These are phyloP conservation scores for Sebastes vulpes DNA, from an alignment of 2,797 vertebrate genomes.

Conservation along the genomic window DNA sequence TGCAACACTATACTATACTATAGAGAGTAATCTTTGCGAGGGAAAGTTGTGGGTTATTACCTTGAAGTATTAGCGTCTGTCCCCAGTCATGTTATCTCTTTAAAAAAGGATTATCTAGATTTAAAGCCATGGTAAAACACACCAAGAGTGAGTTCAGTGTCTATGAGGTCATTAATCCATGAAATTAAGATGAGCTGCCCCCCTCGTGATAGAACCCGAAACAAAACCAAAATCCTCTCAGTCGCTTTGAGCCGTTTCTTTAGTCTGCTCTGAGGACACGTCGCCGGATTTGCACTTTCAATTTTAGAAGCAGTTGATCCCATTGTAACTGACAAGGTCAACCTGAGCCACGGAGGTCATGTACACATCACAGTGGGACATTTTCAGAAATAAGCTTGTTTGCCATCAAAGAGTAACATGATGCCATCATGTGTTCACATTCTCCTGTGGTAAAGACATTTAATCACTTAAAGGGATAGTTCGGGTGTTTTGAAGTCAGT, in stretches of 20 bases:
- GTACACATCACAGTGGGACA: neutral
- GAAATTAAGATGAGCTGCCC: slow-evolving; percentile 49
- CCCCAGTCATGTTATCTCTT: neutral
- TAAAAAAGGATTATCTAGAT: slow-evolving; percentile 46
- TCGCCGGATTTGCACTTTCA: slow-evolving; percentile 23
- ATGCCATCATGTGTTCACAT: neutral
- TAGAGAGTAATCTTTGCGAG: neutral
- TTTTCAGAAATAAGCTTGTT: neutral
- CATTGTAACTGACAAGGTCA: slow-evolving; percentile 19
- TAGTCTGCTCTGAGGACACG: slow-evolving; percentile 22
- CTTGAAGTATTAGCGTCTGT: neutral
- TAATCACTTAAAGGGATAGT: neutral
- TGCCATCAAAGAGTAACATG: neutral
- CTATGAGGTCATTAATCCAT: slow-evolving; percentile 37
- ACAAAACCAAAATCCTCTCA: slow-evolving; percentile 48
- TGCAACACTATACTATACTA: neutral
- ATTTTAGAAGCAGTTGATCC: slow-evolving; percentile 25
- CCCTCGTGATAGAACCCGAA: slow-evolving; percentile 19
- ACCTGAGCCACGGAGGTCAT: neutral
- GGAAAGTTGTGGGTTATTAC: slow-evolving; percentile 2
- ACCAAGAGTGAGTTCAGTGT: neutral
- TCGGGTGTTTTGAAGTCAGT: no score
- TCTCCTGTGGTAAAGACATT: neutral
- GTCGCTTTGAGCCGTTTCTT: slow-evolving; percentile 9
- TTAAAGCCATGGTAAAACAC: slow-evolving; percentile 21